These are phyloP conservation scores for Ondatra zibethicus DNA, from an alignment of 2,113 vertebrate species.

Conservation along the genomic window DNA sequence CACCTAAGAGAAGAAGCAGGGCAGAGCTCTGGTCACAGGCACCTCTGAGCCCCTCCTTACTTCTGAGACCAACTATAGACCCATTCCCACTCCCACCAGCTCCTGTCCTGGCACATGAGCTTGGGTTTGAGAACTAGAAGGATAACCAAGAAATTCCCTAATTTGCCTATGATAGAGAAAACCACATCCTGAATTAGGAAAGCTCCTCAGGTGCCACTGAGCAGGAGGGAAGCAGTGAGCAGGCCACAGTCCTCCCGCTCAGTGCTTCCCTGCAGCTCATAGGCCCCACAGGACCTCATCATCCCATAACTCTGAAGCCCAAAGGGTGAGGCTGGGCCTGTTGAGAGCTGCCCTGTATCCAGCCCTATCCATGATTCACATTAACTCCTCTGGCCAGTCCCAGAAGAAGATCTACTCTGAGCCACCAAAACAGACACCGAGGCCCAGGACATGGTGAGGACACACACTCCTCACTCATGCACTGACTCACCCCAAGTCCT, in stretches of 20 bases:
- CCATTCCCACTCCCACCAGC: background rate
- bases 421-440: conserved; percentile 28
- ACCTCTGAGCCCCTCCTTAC: background rate
- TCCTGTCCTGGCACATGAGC: background rate
- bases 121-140: background rate
- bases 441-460: background rate
- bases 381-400: background rate
- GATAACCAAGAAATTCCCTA: background rate
- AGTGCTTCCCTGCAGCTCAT: background rate
- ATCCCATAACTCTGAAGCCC: background rate
- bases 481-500: conserved; percentile 7
- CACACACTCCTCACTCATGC: background rate
- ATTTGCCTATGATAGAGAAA: background rate
- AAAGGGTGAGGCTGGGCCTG: background rate
- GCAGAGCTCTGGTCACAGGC: background rate
- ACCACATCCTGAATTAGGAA: background rate
- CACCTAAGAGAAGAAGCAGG: conserved; percentile 86
- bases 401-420: conserved; percentile 13
- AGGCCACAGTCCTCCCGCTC: background rate
- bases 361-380: background rate
- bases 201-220: background rate
- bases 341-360: background rate
- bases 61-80: background rate
- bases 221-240: background rate
- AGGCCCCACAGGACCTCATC: background rate